Conservation (phyloP, 2,888 invertebrate species). For the Drosophila flavopinicola region DNA sequence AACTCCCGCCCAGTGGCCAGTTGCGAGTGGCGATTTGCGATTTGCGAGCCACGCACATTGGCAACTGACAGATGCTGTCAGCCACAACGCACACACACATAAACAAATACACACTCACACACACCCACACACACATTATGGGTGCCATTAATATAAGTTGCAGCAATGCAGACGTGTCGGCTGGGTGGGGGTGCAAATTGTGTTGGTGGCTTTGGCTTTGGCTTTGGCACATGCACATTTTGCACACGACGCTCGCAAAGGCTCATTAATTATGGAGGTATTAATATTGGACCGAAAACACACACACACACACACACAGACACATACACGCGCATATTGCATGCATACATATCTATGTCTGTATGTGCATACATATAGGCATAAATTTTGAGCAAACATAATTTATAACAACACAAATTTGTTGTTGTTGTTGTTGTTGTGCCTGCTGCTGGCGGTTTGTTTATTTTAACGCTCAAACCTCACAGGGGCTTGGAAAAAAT, state of each 20-base stretch:
- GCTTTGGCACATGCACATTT: slow-evolving; percentile 71
- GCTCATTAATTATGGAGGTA: slow-evolving; percentile 80
- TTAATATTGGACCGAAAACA: slow-evolving; percentile 75
- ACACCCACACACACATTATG: slow-evolving; percentile 10
- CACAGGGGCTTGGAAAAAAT: slow-evolving; percentile 40
- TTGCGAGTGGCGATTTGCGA: slow-evolving; percentile 18
- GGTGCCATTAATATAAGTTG: slow-evolving; percentile 48
- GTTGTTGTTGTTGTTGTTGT: slow-evolving; percentile 36
- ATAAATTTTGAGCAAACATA: slow-evolving; percentile 78
- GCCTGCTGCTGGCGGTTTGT: slow-evolving; percentile 58
- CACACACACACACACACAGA: slow-evolving; percentile 25
- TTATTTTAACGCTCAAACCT: slow-evolving; percentile 61
- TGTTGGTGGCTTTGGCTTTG: slow-evolving; percentile 62
- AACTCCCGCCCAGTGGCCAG: no score
- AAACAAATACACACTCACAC: slow-evolving; percentile 18
- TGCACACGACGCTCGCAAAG: slow-evolving; percentile 66
- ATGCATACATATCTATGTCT: not conserved
- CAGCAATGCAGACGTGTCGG: slow-evolving; percentile 25
- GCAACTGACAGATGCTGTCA: slow-evolving; percentile 81
- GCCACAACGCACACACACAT: slow-evolving; percentile 63
- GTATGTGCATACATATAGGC: slow-evolving; percentile 31
- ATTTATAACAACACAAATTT: slow-evolving; percentile 69
- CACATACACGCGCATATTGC: not conserved
- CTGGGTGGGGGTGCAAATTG: slow-evolving; percentile 17
- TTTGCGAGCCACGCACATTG: slow-evolving; percentile 45